Percentiles rank a stretch among this genome's conserved stretches.
Conservation (phyloP, 2,113 vertebrate genomes). For the Enhydra lutris region DNA sequence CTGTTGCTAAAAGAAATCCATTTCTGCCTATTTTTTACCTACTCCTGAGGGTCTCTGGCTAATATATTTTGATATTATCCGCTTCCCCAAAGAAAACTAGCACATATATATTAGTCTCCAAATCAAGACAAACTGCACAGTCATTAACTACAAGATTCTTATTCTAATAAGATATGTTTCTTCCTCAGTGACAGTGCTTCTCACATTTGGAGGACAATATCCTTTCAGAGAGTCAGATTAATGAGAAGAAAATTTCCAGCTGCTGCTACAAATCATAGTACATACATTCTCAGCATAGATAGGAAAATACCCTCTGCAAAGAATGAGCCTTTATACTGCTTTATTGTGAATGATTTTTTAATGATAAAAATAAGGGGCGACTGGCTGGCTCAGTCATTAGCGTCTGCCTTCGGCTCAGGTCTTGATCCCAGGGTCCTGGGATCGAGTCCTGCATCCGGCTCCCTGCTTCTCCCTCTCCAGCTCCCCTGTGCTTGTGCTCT, state of each 20-base stretch:
- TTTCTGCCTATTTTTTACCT: conserved; percentile 51
- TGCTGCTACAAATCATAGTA: background rate
- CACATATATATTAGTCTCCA: background rate
- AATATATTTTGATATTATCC: conserved; percentile 16
- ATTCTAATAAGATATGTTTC: conserved; percentile 37
- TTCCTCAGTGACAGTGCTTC: conserved; percentile 24
- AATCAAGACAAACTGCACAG: conserved; percentile 28
- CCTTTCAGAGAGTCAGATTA: conserved; percentile 23
- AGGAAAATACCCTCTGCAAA: background rate
- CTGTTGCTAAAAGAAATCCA: conserved; percentile 52
- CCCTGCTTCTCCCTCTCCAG: no score
- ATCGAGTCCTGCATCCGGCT: no score
- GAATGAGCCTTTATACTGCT: background rate
- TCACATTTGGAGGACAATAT: conserved; percentile 10
- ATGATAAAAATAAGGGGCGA: background rate
- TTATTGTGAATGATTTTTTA: background rate
- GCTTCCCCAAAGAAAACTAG: background rate
- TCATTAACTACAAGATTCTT: background rate
- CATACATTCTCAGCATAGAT: background rate
- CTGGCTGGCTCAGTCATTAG: no score
- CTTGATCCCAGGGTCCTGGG: no score
- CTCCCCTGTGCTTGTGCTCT: no score
- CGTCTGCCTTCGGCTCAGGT: no score
- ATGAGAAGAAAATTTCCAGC: conserved; percentile 22
- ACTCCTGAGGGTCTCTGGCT: background rate